Evolutionary conservation across 2,113 vertebrate genomes (phyloP).

Genomic region (Syngnathus scovelli): DNA sequence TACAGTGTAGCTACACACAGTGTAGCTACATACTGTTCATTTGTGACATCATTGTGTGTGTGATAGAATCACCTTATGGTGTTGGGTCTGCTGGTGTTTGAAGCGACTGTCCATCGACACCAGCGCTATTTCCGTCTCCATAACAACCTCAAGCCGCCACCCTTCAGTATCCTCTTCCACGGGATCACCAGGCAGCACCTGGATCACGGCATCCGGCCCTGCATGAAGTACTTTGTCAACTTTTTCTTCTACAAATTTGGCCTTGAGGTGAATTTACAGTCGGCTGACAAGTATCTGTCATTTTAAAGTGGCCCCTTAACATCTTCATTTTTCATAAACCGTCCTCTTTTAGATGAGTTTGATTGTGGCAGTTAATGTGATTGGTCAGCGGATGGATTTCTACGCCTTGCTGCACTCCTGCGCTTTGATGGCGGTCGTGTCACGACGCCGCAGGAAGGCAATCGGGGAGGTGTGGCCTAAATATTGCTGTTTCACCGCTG

Average conservation of each 20-base stretch:
- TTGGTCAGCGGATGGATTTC: conserved; percentile 73
- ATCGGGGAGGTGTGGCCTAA: conserved; percentile 77
- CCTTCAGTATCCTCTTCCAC: conserved; percentile 52
- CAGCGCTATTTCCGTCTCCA: conserved; percentile 62
- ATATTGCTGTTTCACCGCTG: conserved; percentile 74
- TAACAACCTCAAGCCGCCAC: conserved; percentile 55
- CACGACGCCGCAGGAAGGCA: conserved; percentile 69
- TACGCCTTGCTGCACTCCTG: conserved; percentile 64
- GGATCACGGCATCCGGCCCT: conserved; percentile 55
- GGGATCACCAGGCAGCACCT: conserved; percentile 58
- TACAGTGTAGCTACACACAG: neutral
- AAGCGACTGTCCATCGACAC: conserved; percentile 56
- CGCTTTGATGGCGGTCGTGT: conserved; percentile 67
- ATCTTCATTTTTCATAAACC: neutral
- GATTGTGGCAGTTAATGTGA: conserved; percentile 66
- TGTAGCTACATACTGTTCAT: neutral
- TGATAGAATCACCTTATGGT: conserved; percentile 66
- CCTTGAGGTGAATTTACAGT: conserved; percentile 60
- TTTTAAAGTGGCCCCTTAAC: neutral
- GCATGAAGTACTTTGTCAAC: conserved; percentile 71
- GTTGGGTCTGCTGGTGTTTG: conserved; percentile 63
- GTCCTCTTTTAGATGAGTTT: conserved; percentile 60
- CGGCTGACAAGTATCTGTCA: neutral
- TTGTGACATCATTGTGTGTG: neutral
- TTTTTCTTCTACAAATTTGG: conserved; percentile 75